Conservation (phyloP, 2,113 vertebrate genomes). For the Galbula dea region DNA sequence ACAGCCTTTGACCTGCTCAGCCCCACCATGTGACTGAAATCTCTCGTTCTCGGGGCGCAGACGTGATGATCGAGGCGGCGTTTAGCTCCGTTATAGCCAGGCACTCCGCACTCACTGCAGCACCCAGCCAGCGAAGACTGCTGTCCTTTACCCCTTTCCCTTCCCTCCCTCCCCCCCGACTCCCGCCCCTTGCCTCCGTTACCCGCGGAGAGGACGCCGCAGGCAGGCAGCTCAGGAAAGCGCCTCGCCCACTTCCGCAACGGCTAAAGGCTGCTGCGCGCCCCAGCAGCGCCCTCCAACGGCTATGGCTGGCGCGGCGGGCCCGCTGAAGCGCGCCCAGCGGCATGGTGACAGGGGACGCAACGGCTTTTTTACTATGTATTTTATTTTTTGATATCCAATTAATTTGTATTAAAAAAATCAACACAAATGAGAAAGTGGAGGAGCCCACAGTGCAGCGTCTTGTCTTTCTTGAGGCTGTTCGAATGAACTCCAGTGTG, state of each 20-base stretch:
- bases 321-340: too few species aligned
- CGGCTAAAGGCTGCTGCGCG: neutral
- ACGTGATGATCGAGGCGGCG: too few species aligned
- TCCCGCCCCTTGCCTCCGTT: too few species aligned
- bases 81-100: fast-evolving
- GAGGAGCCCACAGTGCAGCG: neutral
- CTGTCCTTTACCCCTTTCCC: neutral
- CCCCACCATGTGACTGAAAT: fast-evolving
- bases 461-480: neutral
- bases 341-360: neutral
- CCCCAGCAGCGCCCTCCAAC: neutral
- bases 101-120: too few species aligned
- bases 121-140: too few species aligned
- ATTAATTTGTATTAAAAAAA: too few species aligned
- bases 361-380: neutral
- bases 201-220: too few species aligned
- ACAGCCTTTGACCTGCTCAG: neutral
- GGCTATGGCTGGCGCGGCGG: too few species aligned
- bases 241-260: neutral
- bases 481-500: too few species aligned
- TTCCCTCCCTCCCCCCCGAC: neutral
- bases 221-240: too few species aligned
- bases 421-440: fast-evolving
- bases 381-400: neutral
- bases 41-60: neutral